Conservation (phyloP, 1,140 invertebrate genomes). For the Vanessa atalanta region DNA sequence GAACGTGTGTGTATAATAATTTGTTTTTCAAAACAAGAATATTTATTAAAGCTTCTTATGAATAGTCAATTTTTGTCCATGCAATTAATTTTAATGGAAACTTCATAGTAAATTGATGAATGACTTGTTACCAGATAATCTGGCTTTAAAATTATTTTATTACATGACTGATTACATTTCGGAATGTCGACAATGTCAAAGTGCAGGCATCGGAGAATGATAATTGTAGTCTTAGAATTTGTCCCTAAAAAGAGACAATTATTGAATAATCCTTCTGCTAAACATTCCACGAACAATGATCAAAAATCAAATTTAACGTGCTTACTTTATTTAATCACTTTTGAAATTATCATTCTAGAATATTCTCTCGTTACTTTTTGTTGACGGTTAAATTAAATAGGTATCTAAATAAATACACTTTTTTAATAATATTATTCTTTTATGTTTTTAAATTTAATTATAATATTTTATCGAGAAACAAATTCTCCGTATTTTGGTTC, state of each 20-base stretch:
- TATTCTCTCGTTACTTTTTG: too few species aligned
- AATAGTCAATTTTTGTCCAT: slow-evolving; percentile 9
- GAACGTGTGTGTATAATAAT: neutral
- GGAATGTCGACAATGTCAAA: slow-evolving; percentile 40
- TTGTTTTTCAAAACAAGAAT: neutral
- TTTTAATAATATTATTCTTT: too few species aligned
- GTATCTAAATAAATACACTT: too few species aligned
- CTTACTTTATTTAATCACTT: too few species aligned
- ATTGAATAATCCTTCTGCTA: too few species aligned
- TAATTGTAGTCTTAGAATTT: slow-evolving; percentile 5
- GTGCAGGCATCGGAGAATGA: slow-evolving; percentile 3
- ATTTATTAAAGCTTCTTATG: neutral
- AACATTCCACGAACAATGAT: too few species aligned
- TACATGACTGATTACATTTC: slow-evolving; percentile 28
- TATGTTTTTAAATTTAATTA: too few species aligned
- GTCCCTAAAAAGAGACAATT: neutral
- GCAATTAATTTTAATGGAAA: slow-evolving; percentile 22
- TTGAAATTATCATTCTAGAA: too few species aligned
- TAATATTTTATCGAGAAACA: too few species aligned
- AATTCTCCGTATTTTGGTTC: too few species aligned
- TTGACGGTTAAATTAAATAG: too few species aligned
- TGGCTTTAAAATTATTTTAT: slow-evolving; percentile 13
- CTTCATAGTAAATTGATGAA: slow-evolving; percentile 5
- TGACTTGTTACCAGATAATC: slow-evolving; percentile 8
- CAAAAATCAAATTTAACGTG: too few species aligned